These are phyloP conservation scores for Campylorhamphus procurvoides DNA, from an alignment of 2,113 vertebrate genomes.

Conservation along the genomic window DNA sequence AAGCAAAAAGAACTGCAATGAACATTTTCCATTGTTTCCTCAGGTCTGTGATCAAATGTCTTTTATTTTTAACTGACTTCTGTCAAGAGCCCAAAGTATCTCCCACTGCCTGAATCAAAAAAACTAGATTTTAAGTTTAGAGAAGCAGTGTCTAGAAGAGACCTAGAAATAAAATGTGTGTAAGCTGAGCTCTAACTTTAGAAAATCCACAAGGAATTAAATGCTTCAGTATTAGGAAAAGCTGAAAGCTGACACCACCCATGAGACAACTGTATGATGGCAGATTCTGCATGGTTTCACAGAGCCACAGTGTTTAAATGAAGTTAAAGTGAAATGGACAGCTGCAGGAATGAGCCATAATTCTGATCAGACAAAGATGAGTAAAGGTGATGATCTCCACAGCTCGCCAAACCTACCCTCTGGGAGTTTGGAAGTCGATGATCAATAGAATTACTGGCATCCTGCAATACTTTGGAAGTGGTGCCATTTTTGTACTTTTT, in stretches of 20 bases:
- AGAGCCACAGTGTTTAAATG: background rate
- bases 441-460: slow-evolving; percentile 89
- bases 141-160: background rate
- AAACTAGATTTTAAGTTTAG: background rate
- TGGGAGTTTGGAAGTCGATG: slow-evolving; percentile 74
- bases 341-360: background rate
- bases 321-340: background rate
- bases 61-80: background rate
- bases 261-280: background rate
- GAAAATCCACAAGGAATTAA: background rate
- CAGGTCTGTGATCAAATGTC: background rate
- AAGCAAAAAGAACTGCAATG: background rate
- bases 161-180: background rate
- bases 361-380: background rate
- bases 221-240: background rate
- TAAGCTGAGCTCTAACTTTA: background rate
- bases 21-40: background rate
- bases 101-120: background rate
- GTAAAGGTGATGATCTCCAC: background rate
- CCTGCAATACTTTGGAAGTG: slow-evolving; percentile 88
- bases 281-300: background rate
- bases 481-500: slow-evolving; percentile 87
- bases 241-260: background rate
- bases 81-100: background rate
- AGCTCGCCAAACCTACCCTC: slow-evolving; percentile 77